Evolutionary conservation across 2,888 invertebrate genomes (phyloP).

Genomic region (Amblyjoppa fuscipennis): DNA sequence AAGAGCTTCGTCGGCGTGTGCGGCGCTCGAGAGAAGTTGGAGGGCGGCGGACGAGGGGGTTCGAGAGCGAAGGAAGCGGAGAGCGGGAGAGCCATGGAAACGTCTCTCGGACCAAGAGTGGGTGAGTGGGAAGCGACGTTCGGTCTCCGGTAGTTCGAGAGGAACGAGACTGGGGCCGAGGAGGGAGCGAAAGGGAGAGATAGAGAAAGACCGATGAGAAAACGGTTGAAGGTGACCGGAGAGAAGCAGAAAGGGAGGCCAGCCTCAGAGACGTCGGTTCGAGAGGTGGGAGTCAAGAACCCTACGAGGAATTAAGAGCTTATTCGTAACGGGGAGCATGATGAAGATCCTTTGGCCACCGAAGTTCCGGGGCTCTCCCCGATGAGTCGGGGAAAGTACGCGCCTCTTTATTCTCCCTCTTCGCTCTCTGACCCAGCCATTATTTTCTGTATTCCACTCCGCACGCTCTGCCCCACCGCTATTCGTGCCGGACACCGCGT

Average conservation of each 20-base stretch:
- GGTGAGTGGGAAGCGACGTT: constrained; percentile 60
- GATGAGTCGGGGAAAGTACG: constrained; percentile 5
- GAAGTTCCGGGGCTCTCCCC: constrained; percentile 23
- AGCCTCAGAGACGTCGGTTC: constrained; percentile 66
- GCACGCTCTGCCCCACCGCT: constrained; percentile 4
- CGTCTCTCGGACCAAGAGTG: constrained; percentile 53
- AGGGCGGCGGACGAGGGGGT: constrained; percentile 63
- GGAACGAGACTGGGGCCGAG: constrained; percentile 57
- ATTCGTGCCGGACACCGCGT: constrained; percentile 17
- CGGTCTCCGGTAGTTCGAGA: constrained; percentile 67
- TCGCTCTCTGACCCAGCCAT: constrained; percentile 29
- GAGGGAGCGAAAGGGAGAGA: constrained; percentile 20
- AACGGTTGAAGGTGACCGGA: constrained; percentile 9
- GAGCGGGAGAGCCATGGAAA: constrained; percentile 63
- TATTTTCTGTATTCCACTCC: constrained; percentile 36
- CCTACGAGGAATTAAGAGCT: constrained; percentile 83
- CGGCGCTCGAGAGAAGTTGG: constrained; percentile 58
- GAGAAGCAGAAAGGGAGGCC: constrained; percentile 62
- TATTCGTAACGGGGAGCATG: constrained; percentile 82
- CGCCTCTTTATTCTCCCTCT: constrained; percentile 17
- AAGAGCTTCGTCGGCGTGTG: constrained; percentile 69
- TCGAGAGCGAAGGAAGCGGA: constrained; percentile 68
- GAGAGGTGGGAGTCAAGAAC: constrained; percentile 80
- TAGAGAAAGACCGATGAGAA: constrained; percentile 40
- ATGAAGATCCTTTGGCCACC: constrained; percentile 80